Evolutionary conservation across 2,113 vertebrate species (phyloP).

Genomic region (Chelonoidis abingdonii): DNA sequence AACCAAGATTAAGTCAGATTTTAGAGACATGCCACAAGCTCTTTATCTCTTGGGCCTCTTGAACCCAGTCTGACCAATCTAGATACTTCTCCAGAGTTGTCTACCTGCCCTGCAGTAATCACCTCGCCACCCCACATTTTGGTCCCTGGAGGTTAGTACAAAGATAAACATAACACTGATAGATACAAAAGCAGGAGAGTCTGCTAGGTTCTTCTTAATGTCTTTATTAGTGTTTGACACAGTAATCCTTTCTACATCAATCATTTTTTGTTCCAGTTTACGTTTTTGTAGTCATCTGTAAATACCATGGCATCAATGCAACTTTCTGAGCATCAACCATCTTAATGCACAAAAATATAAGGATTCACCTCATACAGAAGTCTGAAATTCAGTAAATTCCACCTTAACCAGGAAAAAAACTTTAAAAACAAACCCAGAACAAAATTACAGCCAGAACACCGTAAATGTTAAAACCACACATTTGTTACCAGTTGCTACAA

Average conservation of each 20-base stretch:
- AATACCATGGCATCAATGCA: conserved; percentile 57
- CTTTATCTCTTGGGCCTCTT: neutral
- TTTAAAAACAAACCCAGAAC: neutral
- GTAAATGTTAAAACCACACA: conserved; percentile 64
- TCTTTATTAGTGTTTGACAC: conserved; percentile 81
- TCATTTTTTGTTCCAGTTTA: conserved; percentile 69
- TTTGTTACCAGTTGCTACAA: conserved; percentile 58
- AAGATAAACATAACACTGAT: neutral
- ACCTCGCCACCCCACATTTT: neutral
- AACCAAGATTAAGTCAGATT: too few species aligned
- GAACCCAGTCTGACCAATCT: neutral
- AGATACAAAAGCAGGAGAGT: neutral
- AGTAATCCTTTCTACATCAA: conserved; percentile 76
- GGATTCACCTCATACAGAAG: conserved; percentile 55
- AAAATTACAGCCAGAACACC: conserved; percentile 53
- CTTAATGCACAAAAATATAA: conserved; percentile 67
- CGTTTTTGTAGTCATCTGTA: conserved; percentile 51
- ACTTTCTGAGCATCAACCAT: conserved; percentile 39
- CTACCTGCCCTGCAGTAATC: neutral
- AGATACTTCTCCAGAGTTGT: neutral
- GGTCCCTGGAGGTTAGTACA: neutral
- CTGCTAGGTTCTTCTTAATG: conserved; percentile 52
- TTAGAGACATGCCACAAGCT: neutral
- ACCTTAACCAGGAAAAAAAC: conserved; percentile 29
- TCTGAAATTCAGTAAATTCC: conserved; percentile 62